A percentile compares a stretch with the other conserved stretches of the same genome.
Evolutionary conservation across 2,888 invertebrate genomes (phyloP).

Genomic region (Dasypogon diadema): DNA sequence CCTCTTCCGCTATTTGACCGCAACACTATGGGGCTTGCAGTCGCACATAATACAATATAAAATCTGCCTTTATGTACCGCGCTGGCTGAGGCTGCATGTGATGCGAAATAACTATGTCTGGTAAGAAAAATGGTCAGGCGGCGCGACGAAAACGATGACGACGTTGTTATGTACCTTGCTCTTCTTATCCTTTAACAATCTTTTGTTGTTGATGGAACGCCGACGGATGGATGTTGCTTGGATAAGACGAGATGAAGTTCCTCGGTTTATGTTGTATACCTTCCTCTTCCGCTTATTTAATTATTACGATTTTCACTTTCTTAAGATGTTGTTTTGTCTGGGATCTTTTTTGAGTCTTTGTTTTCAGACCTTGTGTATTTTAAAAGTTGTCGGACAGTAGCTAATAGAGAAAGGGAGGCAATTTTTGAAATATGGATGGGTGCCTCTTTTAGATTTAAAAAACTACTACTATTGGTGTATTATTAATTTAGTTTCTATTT

Average conservation of each 20-base stretch:
- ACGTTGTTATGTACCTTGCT: conserved; percentile 3
- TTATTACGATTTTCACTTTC: not conserved
- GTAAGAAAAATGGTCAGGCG: conserved; percentile 12
- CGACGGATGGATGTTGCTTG: not conserved
- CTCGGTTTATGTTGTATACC: conserved; percentile 2
- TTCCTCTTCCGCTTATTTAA: conserved; percentile 45
- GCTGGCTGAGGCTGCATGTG: not conserved
- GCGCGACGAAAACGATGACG: not conserved
- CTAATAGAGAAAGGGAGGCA: too few relatives aligned
- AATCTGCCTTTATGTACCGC: conserved; percentile 7
- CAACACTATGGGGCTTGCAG: not conserved
- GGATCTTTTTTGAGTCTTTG: conserved; percentile 30
- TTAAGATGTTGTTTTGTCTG: conserved; percentile 22
- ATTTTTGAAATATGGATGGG: too few relatives aligned
- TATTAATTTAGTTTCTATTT: too few relatives aligned
- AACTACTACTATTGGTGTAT: too few relatives aligned
- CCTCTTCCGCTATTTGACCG: conserved; percentile 24
- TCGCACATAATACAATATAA: not conserved
- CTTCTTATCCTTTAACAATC: conserved; percentile 1
- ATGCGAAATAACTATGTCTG: not conserved
- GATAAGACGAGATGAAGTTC: not conserved
- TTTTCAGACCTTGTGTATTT: conserved; percentile 6
- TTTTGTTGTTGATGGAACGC: too few relatives aligned
- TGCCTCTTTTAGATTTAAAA: too few relatives aligned
- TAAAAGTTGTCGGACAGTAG: too few relatives aligned